phyloP scores from a whole-genome alignment of 2,797 vertebrate genomes.

The Tapirus indicus region DNA sequence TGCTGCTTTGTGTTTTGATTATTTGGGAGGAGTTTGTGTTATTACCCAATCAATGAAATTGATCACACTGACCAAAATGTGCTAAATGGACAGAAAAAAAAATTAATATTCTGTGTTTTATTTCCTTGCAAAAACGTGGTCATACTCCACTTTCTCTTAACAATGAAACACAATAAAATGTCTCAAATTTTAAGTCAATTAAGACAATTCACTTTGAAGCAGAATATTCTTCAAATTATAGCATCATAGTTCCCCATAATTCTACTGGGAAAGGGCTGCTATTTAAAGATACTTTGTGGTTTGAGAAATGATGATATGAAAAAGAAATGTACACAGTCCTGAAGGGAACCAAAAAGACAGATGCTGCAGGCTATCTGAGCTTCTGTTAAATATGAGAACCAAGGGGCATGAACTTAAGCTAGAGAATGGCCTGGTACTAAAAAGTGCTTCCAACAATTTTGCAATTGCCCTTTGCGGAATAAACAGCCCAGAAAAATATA shows the following conservation, averaged over 20 bases:
- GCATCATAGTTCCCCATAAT: conserved; percentile 68
- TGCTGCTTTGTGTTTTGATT: conserved; percentile 40
- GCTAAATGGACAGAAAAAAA: conserved; percentile 1
- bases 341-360: conserved; percentile 87
- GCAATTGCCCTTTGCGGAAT: conserved; percentile 86
- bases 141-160: conserved; percentile 49
- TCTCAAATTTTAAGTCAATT: conserved; percentile 70
- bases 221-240: conserved; percentile 74
- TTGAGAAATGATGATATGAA: conserved; percentile 82
- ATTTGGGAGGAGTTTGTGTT: neutral
- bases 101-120: neutral
- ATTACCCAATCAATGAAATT: conserved; percentile 19
- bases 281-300: conserved; percentile 86
- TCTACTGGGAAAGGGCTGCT: conserved; percentile 76
- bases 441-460: conserved; percentile 86
- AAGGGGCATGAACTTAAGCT: conserved; percentile 89
- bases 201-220: conserved; percentile 48
- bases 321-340: conserved; percentile 88
- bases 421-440: conserved; percentile 85
- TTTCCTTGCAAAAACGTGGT: conserved; percentile 39
- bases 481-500: conserved; percentile 85
- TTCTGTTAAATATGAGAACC: conserved; percentile 89
- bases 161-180: conserved; percentile 15
- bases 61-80: neutral
- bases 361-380: conserved; percentile 91